Evolutionary conservation across 1,140 invertebrate species (phyloP).

Genomic region (Anastatus disparis): DNA sequence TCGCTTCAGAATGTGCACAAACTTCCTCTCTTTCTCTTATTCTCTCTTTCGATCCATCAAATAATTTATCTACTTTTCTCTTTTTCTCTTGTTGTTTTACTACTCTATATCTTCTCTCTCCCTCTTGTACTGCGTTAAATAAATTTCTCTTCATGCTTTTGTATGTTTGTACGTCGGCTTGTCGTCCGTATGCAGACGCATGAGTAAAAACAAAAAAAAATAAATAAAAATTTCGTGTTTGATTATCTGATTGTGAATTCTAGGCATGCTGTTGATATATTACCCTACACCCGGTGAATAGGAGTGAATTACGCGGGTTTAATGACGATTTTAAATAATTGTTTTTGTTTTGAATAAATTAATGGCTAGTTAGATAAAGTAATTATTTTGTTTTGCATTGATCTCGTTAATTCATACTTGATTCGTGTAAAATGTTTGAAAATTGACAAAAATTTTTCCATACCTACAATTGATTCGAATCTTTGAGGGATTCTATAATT

Average conservation of each 20-base stretch:
- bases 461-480: no score
- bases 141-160: slow-evolving; percentile 16
- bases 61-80: slow-evolving; percentile 28
- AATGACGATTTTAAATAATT: background rate
- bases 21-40: background rate
- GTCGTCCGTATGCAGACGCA: background rate
- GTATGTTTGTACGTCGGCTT: background rate
- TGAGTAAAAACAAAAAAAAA: no score
- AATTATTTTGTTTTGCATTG: no score
- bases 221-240: slow-evolving; percentile 2
- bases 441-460: no score
- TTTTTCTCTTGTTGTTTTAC: background rate
- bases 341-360: background rate
- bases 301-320: background rate
- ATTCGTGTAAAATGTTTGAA: no score
- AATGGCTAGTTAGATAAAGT: no score
- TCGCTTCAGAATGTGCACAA: background rate
- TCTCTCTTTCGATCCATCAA: slow-evolving; percentile 16
- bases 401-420: no score
- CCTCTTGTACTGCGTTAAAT: no score
- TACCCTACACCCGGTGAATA: background rate
- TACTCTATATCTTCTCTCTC: no score
- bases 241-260: slow-evolving; percentile 8
- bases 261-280: background rate
- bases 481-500: no score